Evolutionary conservation across 2,888 invertebrate genomes (phyloP), one percentile per base, ranked within the genome.

Genomic region (Ophion slaviceki): DNA sequence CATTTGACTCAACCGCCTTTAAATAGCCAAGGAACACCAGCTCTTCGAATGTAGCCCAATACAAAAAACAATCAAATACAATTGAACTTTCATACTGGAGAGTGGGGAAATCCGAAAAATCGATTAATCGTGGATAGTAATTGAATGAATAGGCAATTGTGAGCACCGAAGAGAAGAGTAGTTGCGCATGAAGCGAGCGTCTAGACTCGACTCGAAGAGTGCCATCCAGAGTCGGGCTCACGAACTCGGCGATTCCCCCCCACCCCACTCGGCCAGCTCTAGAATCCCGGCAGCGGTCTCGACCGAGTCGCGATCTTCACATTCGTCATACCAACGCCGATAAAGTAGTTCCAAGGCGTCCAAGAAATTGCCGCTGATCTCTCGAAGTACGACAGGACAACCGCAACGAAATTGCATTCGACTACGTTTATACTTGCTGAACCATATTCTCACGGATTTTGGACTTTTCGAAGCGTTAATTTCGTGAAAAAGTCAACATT

Each of bases 301-400:
- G 66, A 74, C 74, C 67, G 67, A 57, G 64, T 53, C 61, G 71
- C 80, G 72, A 71, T 80, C 74, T 62, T 36, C 74, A 78, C 80
- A 78, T 75, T 74, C 70, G 47, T 77, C 71, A 24, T 62, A 45
- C 68, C 67, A 72, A 67, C 80, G 68, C 82, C 82, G 84, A 77
- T 76, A 66, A 86, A 85, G 70, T 81, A 85, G 85, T 85, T 66
- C 86, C 80, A 40, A 67, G 14, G 10, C 20, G 0, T 3, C 61
- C 1, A 36, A 32, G 62, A 77, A 62, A 80, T 87, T 67, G 59
- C 28, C 28, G 45, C 77, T 87, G 87, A 91, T 90, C 91, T 90
- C 90, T 87, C 84, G 88, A 93, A 93, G 93, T 93, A 93, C 92
- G 87, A 57, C n/a, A 90, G 83, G 92, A 92, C 93, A 92, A 85